phyloP scores from a whole-genome alignment of 2,888 invertebrate genomes.

The Eilema depressum region DNA sequence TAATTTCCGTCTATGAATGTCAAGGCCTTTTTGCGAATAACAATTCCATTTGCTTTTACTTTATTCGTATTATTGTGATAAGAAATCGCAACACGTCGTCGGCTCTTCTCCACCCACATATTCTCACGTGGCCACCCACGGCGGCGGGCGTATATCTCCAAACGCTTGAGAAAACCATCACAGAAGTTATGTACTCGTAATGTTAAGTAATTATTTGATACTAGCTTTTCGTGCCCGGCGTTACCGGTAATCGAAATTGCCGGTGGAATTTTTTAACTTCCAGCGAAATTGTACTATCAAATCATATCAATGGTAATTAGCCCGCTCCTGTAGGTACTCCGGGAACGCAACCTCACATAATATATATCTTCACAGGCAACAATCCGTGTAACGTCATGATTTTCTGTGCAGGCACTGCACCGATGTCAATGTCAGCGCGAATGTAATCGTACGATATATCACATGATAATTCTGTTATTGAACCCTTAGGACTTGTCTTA shows the following conservation, averaged over 20 bases:
- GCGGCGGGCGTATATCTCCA: conserved; percentile 91
- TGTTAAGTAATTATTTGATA: neutral
- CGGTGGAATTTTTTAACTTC: neutral
- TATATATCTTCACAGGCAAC: neutral
- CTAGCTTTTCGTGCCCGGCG: too few species aligned
- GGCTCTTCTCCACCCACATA: conserved; percentile 91
- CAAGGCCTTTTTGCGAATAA: neutral
- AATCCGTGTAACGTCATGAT: neutral
- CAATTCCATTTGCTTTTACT: conserved; percentile 13
- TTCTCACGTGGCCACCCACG: conserved; percentile 93
- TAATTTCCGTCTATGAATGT: conserved; percentile 11
- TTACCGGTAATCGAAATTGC: neutral
- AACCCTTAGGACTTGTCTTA: too few species aligned
- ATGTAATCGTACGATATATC: too few species aligned
- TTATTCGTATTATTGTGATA: conserved; percentile 75
- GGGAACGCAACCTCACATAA: neutral
- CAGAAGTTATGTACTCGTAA: conserved; percentile 3
- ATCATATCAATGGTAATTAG: neutral
- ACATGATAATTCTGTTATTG: too few species aligned
- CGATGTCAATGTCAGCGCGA: too few species aligned
- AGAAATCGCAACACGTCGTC: conserved; percentile 77
- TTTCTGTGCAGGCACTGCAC: neutral
- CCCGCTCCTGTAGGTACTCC: neutral
- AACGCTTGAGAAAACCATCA: too few species aligned
- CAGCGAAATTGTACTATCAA: neutral